These are phyloP conservation scores for Zootermopsis nevadensis DNA, from an alignment of 2,888 invertebrate species.

Conservation along the genomic window DNA sequence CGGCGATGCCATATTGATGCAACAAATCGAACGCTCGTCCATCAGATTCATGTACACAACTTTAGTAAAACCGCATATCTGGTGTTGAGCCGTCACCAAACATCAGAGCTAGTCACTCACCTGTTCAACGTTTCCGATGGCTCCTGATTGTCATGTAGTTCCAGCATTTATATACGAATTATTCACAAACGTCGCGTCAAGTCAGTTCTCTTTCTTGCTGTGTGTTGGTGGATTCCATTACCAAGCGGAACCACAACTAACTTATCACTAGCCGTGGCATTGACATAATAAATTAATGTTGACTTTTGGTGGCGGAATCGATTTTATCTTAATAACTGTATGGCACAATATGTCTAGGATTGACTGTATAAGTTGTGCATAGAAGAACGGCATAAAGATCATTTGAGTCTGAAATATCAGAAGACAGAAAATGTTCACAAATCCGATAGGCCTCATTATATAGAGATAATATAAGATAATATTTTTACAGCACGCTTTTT, in stretches of 20 bases:
- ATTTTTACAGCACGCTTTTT: too few relatives aligned
- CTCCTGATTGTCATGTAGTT: slow-evolving; percentile 5
- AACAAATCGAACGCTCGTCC: slow-evolving; percentile 17
- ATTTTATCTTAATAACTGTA: too few relatives aligned
- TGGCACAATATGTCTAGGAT: too few relatives aligned
- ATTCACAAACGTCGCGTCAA: slow-evolving; percentile 28
- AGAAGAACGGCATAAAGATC: too few relatives aligned
- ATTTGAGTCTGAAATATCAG: too few relatives aligned
- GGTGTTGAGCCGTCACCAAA: slow-evolving; percentile 12
- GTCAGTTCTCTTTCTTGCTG: not conserved
- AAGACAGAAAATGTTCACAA: too few relatives aligned
- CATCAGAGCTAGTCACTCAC: not conserved
- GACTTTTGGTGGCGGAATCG: too few relatives aligned
- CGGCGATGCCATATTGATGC: slow-evolving; percentile 21
- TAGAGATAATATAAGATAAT: too few relatives aligned
- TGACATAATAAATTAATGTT: too few relatives aligned
- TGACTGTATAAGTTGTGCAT: too few relatives aligned
- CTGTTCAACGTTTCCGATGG: slow-evolving; percentile 12
- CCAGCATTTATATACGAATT: slow-evolving; percentile 20
- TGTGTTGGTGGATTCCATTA: slow-evolving; percentile 10
- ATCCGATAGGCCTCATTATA: too few relatives aligned
- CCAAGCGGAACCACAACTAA: not conserved
- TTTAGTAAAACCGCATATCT: slow-evolving; percentile 30
- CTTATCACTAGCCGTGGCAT: too few relatives aligned
- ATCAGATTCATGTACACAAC: slow-evolving; percentile 15